Base-by-base conservation (phyloP, 2,113 vertebrate genomes). In the Bombycilla garrulus region DNA sequence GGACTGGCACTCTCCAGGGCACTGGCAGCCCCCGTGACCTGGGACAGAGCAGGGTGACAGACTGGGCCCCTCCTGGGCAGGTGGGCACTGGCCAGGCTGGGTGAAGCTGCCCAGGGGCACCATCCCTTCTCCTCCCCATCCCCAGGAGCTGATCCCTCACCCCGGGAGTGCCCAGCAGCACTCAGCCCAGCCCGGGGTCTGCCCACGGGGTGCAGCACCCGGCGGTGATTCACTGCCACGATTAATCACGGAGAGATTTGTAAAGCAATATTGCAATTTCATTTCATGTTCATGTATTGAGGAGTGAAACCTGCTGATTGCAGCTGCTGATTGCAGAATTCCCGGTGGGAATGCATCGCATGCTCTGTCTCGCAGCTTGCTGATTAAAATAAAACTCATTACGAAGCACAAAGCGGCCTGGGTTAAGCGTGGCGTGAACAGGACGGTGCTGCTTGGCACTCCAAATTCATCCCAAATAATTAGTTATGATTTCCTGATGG, bases 301-400 rank as follows among this genome's bases (percentile, higher is more conserved):
- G 93, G 53, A 89, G 47, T 14, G 28, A 50, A 80, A 80, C 87
- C 87, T 83, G 65, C 91, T 86, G 91, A 86, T 70, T 74, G 84
- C 86, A 61, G 94, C 82, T 44, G 93, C 92, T 83, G 93, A 97
- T 70, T 93, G 91, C 82, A 79, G 67, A 31, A 74, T 47, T 91
- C 86, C 83, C 81, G 12, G 22, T 7, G 88, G 42, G 93, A 77
- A 71, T 33, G 71, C 81, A 66, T 42, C 10, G 62, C 56, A 65
- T 8, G 29, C 62, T 70, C 54, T 40, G 56, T 77, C 95, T 91
- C 36, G 4, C 58, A 20, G 36, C 87, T 71, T 33, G 38, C 90
- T 92, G 80, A 92, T 91, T 84, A 86, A 86, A 95, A 95, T 78
- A 36, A 74, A 96, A 57, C 83, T 89, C 93, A 69, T 85, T 94